phyloP scores from a whole-genome alignment of 2,888 invertebrate species.

The Alsophila aescularia region DNA sequence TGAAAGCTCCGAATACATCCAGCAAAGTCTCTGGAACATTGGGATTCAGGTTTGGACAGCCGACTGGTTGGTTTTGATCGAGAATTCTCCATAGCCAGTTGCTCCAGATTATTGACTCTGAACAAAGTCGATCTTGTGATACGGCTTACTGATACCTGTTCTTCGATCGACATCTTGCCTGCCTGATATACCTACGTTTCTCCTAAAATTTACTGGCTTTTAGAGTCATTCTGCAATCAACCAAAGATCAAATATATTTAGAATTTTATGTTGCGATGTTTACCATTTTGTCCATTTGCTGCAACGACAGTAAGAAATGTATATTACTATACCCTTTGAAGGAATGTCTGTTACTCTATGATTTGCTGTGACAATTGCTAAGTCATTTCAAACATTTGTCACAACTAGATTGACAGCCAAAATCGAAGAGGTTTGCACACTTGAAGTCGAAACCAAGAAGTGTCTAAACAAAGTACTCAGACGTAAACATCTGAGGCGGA shows the following conservation, averaged over 20 bases:
- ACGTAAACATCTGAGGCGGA: slow-evolving; percentile 77
- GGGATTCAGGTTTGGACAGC: slow-evolving; percentile 19
- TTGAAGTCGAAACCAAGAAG: slow-evolving; percentile 40
- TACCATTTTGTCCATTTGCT: neutral
- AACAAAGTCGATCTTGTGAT: slow-evolving; percentile 34
- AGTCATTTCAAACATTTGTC: too few species aligned
- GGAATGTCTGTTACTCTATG: too few species aligned
- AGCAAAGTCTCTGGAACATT: slow-evolving; percentile 46
- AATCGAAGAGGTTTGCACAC: slow-evolving; percentile 44
- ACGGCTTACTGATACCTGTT: slow-evolving; percentile 9
- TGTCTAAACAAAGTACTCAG: slow-evolving; percentile 53
- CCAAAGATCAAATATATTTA: too few species aligned
- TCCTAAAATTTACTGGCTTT: slow-evolving; percentile 25
- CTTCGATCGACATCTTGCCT: slow-evolving; percentile 21
- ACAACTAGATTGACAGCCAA: slow-evolving; percentile 8
- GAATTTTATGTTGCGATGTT: slow-evolving; percentile 44
- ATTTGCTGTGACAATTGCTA: too few species aligned
- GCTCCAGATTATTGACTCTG: slow-evolving; percentile 43
- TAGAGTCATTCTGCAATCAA: slow-evolving; percentile 31
- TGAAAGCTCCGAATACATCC: slow-evolving; percentile 46
- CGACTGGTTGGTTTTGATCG: slow-evolving; percentile 45
- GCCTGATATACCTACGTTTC: slow-evolving; percentile 15
- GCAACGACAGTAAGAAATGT: too few species aligned
- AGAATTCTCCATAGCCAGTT: slow-evolving; percentile 43
- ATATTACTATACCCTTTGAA: too few species aligned